phyloP scores from a whole-genome alignment of 2,113 vertebrate genomes.

The Alexandromys fortis region DNA sequence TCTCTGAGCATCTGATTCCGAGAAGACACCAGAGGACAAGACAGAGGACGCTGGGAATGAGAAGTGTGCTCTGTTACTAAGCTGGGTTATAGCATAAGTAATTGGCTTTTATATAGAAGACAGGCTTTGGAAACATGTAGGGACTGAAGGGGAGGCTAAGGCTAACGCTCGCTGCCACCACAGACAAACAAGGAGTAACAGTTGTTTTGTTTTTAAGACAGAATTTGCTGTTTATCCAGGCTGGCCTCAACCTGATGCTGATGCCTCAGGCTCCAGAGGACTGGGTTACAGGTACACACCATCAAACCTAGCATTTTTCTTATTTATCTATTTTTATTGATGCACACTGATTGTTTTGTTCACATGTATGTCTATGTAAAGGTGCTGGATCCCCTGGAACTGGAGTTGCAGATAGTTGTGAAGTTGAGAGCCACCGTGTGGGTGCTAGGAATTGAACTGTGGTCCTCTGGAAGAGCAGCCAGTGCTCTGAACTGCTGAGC shows the following conservation, averaged over 20 bases:
- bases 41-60: neutral
- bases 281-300: neutral
- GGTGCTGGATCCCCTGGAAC: neutral
- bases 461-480: neutral
- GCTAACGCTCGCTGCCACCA: neutral
- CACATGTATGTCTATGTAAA: neutral
- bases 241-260: neutral
- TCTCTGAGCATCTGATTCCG: neutral
- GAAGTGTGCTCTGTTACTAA: neutral
- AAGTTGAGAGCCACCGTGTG: neutral
- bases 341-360: neutral
- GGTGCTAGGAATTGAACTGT: neutral
- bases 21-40: neutral
- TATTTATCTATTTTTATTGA: neutral
- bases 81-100: neutral
- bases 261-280: neutral
- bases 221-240: neutral
- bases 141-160: neutral
- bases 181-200: neutral
- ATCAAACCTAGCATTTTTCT: neutral
- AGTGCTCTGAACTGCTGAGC: neutral
- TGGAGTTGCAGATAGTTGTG: neutral
- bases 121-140: neutral
- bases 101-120: neutral
- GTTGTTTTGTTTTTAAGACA: neutral